Percentiles rank a stretch among this genome's conserved stretches.
Evolutionary conservation across 2,797 vertebrate species (phyloP).

Genomic region (Rhodeus uyekii): DNA sequence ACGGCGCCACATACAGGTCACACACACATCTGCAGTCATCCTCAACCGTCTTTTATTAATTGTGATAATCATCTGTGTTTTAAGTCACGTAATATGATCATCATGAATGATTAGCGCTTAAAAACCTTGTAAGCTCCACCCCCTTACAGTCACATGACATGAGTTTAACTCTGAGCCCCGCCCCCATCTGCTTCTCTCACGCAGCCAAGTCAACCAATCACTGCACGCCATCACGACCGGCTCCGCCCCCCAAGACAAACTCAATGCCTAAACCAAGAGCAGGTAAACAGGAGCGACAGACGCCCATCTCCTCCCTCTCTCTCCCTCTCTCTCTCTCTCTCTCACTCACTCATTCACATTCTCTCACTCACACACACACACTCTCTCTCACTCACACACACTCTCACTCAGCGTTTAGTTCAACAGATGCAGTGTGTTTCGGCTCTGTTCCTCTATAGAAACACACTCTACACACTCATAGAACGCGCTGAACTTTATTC

Average conservation of each 20-base stretch:
- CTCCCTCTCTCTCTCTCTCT: constrained; percentile 4
- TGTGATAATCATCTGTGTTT: too few relatives aligned
- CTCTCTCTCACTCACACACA: too few relatives aligned
- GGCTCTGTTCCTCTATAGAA: neutral
- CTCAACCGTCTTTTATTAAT: too few relatives aligned
- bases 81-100: neutral
- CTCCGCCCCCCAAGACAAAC: constrained; percentile 76
- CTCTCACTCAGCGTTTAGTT: neutral
- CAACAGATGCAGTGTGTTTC: neutral
- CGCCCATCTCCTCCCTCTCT: neutral
- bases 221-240: constrained; percentile 72
- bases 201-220: constrained; percentile 79
- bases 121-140: neutral
- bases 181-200: constrained; percentile 74
- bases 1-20: constrained; percentile 95
- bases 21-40: neutral
- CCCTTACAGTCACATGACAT: constrained; percentile 57
- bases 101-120: neutral
- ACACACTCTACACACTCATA: neutral
- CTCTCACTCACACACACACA: neutral
- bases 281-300: constrained; percentile 72
- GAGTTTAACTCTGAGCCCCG: constrained; percentile 61
- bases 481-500: too few relatives aligned
- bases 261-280: constrained; percentile 79
- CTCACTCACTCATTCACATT: constrained; percentile 40